phyloP scores from a whole-genome alignment of 2,888 invertebrate species.

The Brenthis hecate region DNA sequence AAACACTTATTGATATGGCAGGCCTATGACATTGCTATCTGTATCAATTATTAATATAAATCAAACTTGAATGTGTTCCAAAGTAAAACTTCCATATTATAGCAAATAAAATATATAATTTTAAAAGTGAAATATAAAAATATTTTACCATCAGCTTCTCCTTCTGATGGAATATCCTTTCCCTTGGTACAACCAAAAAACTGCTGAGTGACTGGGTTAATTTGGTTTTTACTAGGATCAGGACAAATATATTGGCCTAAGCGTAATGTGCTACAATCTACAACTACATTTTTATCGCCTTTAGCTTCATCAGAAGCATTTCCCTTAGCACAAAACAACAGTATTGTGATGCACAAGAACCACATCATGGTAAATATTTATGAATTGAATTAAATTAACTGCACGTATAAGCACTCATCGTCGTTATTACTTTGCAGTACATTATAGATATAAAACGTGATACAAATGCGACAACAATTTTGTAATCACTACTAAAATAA shows the following conservation, averaged over 20 bases:
- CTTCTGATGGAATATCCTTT: constrained; percentile 82
- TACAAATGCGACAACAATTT: too few relatives aligned
- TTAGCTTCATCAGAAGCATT: constrained; percentile 63
- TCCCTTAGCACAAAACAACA: constrained; percentile 44
- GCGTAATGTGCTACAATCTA: constrained; percentile 87
- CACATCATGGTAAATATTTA: constrained; percentile 20
- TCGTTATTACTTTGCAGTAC: too few relatives aligned
- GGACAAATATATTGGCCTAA: constrained; percentile 93
- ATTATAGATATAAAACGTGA: too few relatives aligned
- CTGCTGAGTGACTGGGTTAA: constrained; percentile 95
- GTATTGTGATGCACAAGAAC: constrained; percentile 16
- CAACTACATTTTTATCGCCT: constrained; percentile 55
- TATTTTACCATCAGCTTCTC: constrained; percentile 88
- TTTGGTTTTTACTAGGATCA: constrained; percentile 87
- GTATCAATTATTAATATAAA: too few relatives aligned
- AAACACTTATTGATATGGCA: too few relatives aligned
- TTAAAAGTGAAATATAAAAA: background rate
- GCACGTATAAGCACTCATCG: too few relatives aligned
- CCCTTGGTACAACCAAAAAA: constrained; percentile 87
- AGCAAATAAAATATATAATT: background rate
- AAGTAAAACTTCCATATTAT: too few relatives aligned
- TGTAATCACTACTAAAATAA: too few relatives aligned
- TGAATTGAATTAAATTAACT: too few relatives aligned
- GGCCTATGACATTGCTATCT: too few relatives aligned
- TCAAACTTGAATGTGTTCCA: too few relatives aligned